A percentile compares a stretch with the other conserved stretches of the same genome.
These are phyloP conservation scores for Lucifuga dentata DNA, from an alignment of 2,113 vertebrate genomes.

Conservation along the genomic window DNA sequence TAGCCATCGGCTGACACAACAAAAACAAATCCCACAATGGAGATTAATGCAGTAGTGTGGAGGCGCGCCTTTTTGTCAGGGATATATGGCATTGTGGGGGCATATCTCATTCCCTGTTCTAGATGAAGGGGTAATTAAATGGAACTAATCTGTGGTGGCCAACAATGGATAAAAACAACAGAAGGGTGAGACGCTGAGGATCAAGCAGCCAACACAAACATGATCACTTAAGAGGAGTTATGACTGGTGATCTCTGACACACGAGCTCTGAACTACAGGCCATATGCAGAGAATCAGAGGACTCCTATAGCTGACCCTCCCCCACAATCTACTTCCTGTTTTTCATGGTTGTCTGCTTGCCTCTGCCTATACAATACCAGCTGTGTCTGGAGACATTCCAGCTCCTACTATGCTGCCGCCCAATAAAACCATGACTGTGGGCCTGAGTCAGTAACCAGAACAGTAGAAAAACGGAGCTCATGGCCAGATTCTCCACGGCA, in stretches of 20 bases:
- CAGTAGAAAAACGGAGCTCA: not conserved
- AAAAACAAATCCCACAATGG: slow-evolving; percentile 60
- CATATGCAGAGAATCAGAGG: slow-evolving; percentile 43
- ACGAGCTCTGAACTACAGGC: slow-evolving; percentile 27
- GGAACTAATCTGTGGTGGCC: slow-evolving; percentile 41
- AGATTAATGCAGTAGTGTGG: slow-evolving; percentile 28
- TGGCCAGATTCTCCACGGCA: slow-evolving; percentile 4
- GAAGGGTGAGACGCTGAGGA: slow-evolving; percentile 6
- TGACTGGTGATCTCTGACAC: slow-evolving; percentile 63
- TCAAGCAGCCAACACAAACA: slow-evolving; percentile 17
- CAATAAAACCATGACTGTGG: slow-evolving; percentile 40
- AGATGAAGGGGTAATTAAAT: slow-evolving; percentile 15
- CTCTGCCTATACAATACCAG: slow-evolving; percentile 73
- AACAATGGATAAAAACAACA: slow-evolving; percentile 43
- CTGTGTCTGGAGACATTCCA: slow-evolving; percentile 76
- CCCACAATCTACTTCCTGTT: slow-evolving; percentile 74
- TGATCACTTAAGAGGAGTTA: slow-evolving; percentile 24
- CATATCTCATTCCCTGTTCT: not conserved
- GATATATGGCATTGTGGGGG: not conserved
- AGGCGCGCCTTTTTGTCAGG: not conserved
- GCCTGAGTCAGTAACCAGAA: slow-evolving; percentile 1
- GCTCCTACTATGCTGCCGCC: slow-evolving; percentile 36
- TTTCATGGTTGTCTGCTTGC: slow-evolving; percentile 70
- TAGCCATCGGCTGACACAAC: slow-evolving; percentile 58
- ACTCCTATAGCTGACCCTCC: slow-evolving; percentile 51